These are phyloP conservation scores for Phalacrocorax pelagicus DNA, from an alignment of 2,113 vertebrate species.

Conservation along the genomic window DNA sequence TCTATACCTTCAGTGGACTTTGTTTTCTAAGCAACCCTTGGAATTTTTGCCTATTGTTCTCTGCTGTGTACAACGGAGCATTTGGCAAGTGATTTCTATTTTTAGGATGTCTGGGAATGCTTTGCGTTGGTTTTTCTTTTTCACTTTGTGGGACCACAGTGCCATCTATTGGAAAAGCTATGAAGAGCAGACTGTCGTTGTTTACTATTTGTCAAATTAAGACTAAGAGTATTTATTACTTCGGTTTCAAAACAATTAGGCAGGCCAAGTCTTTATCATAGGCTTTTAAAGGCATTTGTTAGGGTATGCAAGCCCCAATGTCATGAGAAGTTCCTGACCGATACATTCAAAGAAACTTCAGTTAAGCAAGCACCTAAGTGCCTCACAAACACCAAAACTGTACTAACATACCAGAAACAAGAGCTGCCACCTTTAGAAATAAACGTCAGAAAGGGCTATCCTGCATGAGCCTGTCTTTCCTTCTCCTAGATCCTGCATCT, in stretches of 20 bases:
- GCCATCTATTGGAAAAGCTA: conserved; percentile 47
- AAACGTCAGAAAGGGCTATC: background rate
- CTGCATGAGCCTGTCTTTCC: background rate
- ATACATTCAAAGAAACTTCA: background rate
- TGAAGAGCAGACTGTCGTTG: background rate
- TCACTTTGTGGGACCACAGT: background rate
- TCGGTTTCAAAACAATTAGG: background rate
- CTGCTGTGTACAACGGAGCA: background rate
- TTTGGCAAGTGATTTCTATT: conserved; percentile 35
- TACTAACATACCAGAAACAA: background rate
- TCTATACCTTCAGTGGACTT: background rate
- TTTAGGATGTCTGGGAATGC: conserved; percentile 35
- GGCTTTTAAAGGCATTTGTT: background rate
- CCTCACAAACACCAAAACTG: background rate
- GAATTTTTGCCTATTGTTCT: conserved; percentile 36
- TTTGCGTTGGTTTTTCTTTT: background rate
- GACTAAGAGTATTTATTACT: background rate
- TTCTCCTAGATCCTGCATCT: background rate
- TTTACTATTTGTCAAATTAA: background rate
- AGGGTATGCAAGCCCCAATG: background rate
- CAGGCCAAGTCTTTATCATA: background rate
- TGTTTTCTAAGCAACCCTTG: background rate
- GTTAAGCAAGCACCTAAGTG: background rate
- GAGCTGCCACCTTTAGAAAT: background rate
- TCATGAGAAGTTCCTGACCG: background rate